phyloP scores from a whole-genome alignment of 2,888 invertebrate species.

The Clivina fossor region DNA sequence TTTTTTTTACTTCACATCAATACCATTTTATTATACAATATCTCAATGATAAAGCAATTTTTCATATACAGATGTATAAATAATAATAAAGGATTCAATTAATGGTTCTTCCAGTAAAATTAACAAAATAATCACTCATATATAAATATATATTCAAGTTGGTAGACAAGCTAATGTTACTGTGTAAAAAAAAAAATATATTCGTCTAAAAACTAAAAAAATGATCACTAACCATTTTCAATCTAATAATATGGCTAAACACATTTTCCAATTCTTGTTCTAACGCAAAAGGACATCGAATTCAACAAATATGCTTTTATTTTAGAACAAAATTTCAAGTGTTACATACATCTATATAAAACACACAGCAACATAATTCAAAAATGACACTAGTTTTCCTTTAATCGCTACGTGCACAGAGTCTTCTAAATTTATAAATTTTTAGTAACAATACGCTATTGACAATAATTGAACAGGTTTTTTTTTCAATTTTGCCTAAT shows the following conservation, averaged over 20 bases:
- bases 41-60: slow-evolving; percentile 32
- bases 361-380: slow-evolving; percentile 23
- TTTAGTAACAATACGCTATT: slow-evolving; percentile 13
- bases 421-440: slow-evolving; percentile 18
- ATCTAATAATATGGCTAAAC: slow-evolving; percentile 29
- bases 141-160: not conserved
- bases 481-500: slow-evolving; percentile 22
- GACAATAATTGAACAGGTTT: slow-evolving; percentile 29
- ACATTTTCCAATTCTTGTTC: not conserved
- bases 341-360: slow-evolving; percentile 20
- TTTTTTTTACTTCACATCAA: slow-evolving; percentile 33
- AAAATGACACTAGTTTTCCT: slow-evolving; percentile 23
- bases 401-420: slow-evolving; percentile 26
- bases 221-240: slow-evolving; percentile 31
- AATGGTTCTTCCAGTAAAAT: slow-evolving; percentile 5
- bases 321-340: slow-evolving; percentile 15
- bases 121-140: slow-evolving; percentile 10
- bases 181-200: slow-evolving; percentile 8
- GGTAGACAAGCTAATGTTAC: slow-evolving; percentile 12
- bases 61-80: slow-evolving; percentile 31
- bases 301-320: not conserved
- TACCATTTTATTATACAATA: slow-evolving; percentile 32
- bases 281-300: too few species aligned
- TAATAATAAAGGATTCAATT: slow-evolving; percentile 28
- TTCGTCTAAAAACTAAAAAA: slow-evolving; percentile 18